These are phyloP conservation scores for Chrysomallon squamiferum DNA, from an alignment of 1,140 invertebrate species.

Conservation along the genomic window DNA sequence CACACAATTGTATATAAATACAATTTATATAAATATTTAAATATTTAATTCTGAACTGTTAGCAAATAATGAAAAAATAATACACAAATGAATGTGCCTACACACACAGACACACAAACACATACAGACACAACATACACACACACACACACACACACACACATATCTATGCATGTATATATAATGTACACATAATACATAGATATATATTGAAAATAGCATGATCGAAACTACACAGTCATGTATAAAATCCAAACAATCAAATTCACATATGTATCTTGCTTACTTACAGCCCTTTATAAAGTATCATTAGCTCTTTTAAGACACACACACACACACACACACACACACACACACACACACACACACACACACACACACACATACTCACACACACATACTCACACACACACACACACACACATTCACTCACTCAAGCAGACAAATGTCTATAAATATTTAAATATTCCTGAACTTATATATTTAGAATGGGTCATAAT, in stretches of 20 bases:
- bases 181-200: too few species aligned
- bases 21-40: not conserved
- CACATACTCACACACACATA: too few species aligned
- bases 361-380: not conserved
- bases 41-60: too few species aligned
- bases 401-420: not conserved
- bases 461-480: not conserved
- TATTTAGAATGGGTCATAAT: not conserved
- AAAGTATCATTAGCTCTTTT: not conserved
- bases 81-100: not conserved
- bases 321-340: too few species aligned
- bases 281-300: not conserved
- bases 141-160: too few species aligned
- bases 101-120: too few species aligned
- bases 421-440: not conserved
- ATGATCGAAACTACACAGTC: too few species aligned
- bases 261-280: not conserved
- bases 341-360: too few species aligned
- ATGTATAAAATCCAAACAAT: not conserved
- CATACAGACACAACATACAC: too few species aligned
- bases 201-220: too few species aligned
- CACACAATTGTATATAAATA: not conserved
- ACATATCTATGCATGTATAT: too few species aligned
- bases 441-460: not conserved
- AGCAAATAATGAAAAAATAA: too few species aligned